These are phyloP conservation scores for Ericerus pela DNA, from an alignment of 1,140 invertebrate species.

Conservation along the genomic window DNA sequence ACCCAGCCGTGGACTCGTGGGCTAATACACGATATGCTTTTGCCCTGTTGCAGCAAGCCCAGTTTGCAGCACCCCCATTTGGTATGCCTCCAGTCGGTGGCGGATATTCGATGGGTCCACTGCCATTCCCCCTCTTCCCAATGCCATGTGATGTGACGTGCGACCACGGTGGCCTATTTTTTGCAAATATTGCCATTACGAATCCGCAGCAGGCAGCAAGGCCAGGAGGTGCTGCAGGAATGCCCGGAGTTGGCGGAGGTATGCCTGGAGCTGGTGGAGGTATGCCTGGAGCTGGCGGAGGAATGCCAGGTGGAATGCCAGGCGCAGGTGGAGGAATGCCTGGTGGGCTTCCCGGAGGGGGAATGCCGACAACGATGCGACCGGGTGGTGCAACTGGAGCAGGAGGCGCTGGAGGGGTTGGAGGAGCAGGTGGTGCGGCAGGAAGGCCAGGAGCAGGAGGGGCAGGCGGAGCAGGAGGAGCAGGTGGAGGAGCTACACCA, in stretches of 20 bases:
- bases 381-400: conserved; percentile 4
- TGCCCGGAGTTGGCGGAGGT: conserved; percentile 9
- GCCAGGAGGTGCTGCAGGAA: conserved; percentile 6
- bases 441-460: neutral
- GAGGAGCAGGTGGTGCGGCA: neutral
- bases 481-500: neutral
- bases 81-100: neutral
- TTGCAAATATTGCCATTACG: neutral
- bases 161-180: neutral
- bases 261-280: neutral
- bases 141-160: neutral
- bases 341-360: conserved; percentile 4
- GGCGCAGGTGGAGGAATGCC: conserved; percentile 1
- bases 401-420: neutral
- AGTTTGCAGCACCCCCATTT: neutral
- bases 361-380: conserved; percentile 7
- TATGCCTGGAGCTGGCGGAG: neutral
- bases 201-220: neutral
- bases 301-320: neutral
- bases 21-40: neutral
- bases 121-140: neutral
- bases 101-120: conserved; percentile 1
- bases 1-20: neutral
- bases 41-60: neutral
- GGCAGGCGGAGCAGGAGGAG: too few species aligned